Evolutionary conservation across 1,140 invertebrate species (phyloP).

Genomic region (Drosophila ficusphila): DNA sequence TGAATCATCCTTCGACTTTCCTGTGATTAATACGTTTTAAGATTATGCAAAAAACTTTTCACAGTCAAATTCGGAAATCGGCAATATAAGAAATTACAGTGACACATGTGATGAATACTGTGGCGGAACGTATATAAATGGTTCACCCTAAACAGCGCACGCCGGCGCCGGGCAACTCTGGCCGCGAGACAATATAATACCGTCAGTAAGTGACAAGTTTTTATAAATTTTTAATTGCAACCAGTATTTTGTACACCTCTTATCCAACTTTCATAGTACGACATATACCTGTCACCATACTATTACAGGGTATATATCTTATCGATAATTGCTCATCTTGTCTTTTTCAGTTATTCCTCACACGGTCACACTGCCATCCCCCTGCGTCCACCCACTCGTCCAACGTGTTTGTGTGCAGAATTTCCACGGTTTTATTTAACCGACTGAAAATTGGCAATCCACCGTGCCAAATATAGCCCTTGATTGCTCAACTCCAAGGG

Average conservation of each 20-base stretch:
- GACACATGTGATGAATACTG: conserved; percentile 3
- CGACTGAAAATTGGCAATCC: conserved; percentile 24
- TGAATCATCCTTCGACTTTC: background rate
- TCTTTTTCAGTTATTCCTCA: background rate
- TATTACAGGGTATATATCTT: background rate
- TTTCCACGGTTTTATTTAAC: conserved; percentile 16
- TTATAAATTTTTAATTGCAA: too few species aligned
- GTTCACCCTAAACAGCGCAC: conserved; percentile 5
- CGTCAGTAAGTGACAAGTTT: too few species aligned
- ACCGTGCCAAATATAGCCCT: conserved; percentile 6
- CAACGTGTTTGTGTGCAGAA: conserved; percentile 31
- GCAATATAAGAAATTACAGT: too few species aligned
- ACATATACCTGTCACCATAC: background rate
- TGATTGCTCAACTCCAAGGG: conserved; percentile 5
- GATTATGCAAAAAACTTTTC: background rate
- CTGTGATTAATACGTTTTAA: background rate
- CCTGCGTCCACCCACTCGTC: conserved; percentile 7
- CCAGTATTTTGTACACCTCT: too few species aligned
- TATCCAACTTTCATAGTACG: too few species aligned
- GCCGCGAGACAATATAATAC: conserved; percentile 3
- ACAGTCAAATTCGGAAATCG: background rate
- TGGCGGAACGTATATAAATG: conserved; percentile 27
- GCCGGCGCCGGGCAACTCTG: conserved; percentile 21
- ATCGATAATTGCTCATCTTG: background rate
- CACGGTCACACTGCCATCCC: conserved; percentile 1